phyloP scores from a whole-genome alignment of 2,113 vertebrate species.

The Pterophyllum scalare region DNA sequence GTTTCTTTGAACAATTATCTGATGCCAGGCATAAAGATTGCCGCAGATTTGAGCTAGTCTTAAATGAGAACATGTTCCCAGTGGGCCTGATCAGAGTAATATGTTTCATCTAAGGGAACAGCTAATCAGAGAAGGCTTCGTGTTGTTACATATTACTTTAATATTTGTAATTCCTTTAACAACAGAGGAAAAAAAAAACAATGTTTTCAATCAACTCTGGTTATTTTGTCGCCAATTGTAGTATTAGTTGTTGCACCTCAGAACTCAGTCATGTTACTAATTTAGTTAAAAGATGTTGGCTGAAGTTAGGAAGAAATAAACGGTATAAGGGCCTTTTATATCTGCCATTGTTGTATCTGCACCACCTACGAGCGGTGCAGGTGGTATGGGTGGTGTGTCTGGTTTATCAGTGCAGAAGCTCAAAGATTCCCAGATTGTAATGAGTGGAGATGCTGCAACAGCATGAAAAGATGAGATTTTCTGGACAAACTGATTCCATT shows the following conservation, averaged over 20 bases:
- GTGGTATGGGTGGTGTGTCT: background rate
- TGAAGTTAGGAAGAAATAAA: background rate
- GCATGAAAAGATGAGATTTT: background rate
- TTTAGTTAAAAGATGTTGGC: background rate
- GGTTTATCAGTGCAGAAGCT: background rate
- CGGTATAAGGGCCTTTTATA: background rate
- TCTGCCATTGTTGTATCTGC: too few relatives aligned
- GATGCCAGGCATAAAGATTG: background rate
- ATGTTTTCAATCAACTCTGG: background rate
- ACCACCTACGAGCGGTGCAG: background rate
- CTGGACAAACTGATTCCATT: background rate
- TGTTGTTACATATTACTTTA: background rate
- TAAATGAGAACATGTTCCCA: too few relatives aligned
- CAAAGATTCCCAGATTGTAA: background rate
- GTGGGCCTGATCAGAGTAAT: background rate
- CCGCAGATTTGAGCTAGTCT: too few relatives aligned
- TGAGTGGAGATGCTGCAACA: background rate
- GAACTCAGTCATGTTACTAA: background rate
- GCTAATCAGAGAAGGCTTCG: background rate
- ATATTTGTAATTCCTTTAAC: background rate
- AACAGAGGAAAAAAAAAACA: background rate
- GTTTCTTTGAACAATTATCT: constrained; percentile 2
- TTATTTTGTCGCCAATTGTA: background rate
- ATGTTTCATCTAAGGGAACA: background rate
- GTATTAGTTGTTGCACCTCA: background rate